A percentile compares a stretch with the other conserved stretches of the same genome.
phyloP scores from a whole-genome alignment of 1,140 invertebrate genomes.

The Drosophila ananassae region DNA sequence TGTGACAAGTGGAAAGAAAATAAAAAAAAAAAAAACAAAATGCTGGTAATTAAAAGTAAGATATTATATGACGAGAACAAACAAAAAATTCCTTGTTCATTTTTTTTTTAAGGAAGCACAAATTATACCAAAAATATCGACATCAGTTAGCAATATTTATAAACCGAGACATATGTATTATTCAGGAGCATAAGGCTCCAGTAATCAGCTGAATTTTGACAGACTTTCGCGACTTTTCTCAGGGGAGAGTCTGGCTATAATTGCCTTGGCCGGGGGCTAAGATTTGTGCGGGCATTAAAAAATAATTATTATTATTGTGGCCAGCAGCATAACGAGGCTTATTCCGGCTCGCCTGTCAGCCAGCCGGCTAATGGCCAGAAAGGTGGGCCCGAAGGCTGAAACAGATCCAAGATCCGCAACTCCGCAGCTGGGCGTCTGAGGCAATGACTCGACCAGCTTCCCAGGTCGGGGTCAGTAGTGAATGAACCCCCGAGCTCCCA shows the following conservation, averaged over 20 bases:
- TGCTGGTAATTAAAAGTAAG: conserved; percentile 54
- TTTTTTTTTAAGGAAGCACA: conserved; percentile 45
- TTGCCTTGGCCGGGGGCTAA: conserved; percentile 33
- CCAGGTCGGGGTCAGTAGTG: conserved; percentile 51
- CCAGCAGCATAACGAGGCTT: conserved; percentile 44
- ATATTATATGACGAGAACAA: conserved; percentile 48
- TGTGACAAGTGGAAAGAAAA: conserved; percentile 18
- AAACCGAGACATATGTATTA: conserved; percentile 14
- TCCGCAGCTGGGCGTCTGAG: conserved; percentile 42
- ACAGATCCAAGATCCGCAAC: conserved; percentile 31
- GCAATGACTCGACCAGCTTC: conserved; percentile 33
- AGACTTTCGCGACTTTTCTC: conserved; percentile 7
- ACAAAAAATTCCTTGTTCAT: conserved; percentile 17
- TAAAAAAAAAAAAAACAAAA: conserved; percentile 36
- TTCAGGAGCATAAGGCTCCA: conserved; percentile 7
- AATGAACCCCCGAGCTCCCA: conserved; percentile 22
- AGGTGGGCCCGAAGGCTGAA: conserved; percentile 41
- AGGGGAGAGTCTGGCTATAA: conserved; percentile 18
- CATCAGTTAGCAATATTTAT: conserved; percentile 14
- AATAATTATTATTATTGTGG: conserved; percentile 34
- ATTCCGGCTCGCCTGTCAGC: conserved; percentile 26
- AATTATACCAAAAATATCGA: conserved; percentile 28
- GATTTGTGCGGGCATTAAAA: conserved; percentile 38
- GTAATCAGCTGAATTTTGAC: conserved; percentile 8
- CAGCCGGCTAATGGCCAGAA: conserved; percentile 43